A percentile compares a stretch with the other conserved stretches of the same genome.
Evolutionary conservation across 37 sponge, comb jelly and placozoan species (phyloP).

Genomic region (Halichondria panicea): DNA sequence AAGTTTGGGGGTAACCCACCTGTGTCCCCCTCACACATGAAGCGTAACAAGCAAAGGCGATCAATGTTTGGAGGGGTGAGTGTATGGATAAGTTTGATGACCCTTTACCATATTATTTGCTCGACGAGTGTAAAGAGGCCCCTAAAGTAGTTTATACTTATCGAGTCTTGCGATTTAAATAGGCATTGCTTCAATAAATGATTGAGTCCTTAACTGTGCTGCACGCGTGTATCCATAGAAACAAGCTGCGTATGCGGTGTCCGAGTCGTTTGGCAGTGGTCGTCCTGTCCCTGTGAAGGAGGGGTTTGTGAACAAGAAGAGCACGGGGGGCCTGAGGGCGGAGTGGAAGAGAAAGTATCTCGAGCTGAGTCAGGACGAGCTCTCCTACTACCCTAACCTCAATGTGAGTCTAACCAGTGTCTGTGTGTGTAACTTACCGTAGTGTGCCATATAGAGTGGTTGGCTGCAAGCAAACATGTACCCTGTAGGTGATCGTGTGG

Average conservation of each 20-base stretch:
- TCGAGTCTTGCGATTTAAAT: no score
- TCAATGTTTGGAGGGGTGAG: no score
- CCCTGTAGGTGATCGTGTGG: background rate
- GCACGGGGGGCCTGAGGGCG: conserved; percentile 37
- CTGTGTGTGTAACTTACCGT: background rate
- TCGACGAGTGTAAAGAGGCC: no score
- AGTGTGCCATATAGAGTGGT: background rate
- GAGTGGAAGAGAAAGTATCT: conserved; percentile 96
- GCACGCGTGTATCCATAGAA: no score
- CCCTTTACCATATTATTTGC: no score
- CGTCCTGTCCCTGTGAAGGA: conserved; percentile 86
- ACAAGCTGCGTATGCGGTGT: conserved; percentile 26
- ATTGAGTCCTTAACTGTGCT: no score
- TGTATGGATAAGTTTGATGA: no score
- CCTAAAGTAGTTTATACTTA: no score
- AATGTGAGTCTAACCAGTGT: conserved; percentile 40
- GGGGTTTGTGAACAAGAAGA: conserved; percentile 69
- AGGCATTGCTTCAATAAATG: no score
- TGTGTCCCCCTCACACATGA: background rate
- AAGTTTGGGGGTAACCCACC: background rate
- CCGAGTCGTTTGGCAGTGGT: conserved; percentile 67
- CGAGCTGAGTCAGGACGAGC: conserved; percentile 45
- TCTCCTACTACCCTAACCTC: conserved; percentile 87
- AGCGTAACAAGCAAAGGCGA: conserved; percentile 5
- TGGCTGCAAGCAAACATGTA: background rate